Conservation (phyloP, 1,140 invertebrate genomes). For the Cataglyphis hispanica region DNA sequence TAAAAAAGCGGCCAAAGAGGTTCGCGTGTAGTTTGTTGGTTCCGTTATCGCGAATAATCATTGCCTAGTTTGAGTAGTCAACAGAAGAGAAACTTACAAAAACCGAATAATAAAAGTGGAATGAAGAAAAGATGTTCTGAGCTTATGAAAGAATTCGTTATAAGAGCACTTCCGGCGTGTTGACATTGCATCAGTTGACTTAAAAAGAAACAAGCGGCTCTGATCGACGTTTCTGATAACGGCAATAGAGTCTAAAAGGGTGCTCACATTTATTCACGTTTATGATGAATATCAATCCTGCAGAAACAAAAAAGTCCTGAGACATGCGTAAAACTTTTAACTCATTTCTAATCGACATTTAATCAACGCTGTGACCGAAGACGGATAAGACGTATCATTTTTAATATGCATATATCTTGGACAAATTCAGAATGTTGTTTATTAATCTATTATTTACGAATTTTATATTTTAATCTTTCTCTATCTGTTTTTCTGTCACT, state of each 20-base stretch:
- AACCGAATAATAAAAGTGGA: conserved; percentile 68
- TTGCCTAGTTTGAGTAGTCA: conserved; percentile 46
- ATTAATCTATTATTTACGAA: conserved; percentile 51
- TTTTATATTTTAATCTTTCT: not conserved
- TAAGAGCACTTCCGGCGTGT: conserved; percentile 77
- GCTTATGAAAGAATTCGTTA: conserved; percentile 75
- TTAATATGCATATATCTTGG: conserved; percentile 75
- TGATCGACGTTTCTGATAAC: conserved; percentile 79
- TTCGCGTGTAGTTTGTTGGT: not conserved
- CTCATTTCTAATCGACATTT: conserved; percentile 14
- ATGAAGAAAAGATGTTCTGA: conserved; percentile 66
- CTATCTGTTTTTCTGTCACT: no score
- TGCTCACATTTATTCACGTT: conserved; percentile 68
- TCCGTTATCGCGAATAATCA: conserved; percentile 53
- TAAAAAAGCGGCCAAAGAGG: not conserved
- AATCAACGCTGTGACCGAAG: conserved; percentile 49
- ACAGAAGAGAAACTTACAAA: conserved; percentile 38
- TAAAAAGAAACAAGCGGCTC: conserved; percentile 78
- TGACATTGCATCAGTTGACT: conserved; percentile 80
- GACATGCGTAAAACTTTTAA: conserved; percentile 62
- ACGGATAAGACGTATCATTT: conserved; percentile 73
- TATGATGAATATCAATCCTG: conserved; percentile 6
- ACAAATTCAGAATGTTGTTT: conserved; percentile 66
- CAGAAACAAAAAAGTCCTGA: not conserved
- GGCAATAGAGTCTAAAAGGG: conserved; percentile 80